Evolutionary conservation across 2,797 vertebrate species (phyloP).

Genomic region (Netta rufina): DNA sequence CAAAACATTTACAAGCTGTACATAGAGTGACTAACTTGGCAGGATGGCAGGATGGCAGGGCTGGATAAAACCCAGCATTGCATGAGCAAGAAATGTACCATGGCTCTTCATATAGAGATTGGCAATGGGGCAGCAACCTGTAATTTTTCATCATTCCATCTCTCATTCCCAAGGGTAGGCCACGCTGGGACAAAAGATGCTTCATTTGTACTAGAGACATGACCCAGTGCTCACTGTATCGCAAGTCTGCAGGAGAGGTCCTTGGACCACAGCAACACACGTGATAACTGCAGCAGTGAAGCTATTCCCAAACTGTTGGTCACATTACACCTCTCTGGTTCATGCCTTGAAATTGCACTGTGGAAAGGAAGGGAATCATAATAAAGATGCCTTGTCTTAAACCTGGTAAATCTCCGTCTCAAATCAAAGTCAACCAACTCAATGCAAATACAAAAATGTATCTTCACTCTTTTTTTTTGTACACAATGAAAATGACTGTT

Average conservation of each 20-base stretch:
- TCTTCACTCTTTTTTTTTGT: neutral
- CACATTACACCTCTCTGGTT: neutral
- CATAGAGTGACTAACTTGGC: neutral
- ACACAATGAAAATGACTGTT: neutral
- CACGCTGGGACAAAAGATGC: neutral
- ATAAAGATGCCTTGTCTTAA: neutral
- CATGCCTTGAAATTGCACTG: neutral
- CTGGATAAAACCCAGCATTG: constrained; percentile 11
- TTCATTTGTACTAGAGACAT: neutral
- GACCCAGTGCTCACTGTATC: neutral
- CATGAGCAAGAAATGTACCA: neutral
- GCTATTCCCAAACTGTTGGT: neutral
- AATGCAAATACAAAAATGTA: neutral
- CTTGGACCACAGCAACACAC: fast-evolving
- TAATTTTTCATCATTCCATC: neutral
- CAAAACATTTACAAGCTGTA: constrained; percentile 16
- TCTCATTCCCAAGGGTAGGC: neutral
- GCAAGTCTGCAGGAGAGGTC: neutral
- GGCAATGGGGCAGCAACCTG: fast-evolving
- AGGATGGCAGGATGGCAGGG: neutral
- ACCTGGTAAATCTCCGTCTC: neutral
- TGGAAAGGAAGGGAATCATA: neutral
- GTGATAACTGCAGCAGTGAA: neutral
- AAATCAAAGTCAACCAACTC: neutral
- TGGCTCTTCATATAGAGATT: neutral